These are phyloP conservation scores for Hemithea aestivaria DNA, from an alignment of 2,888 invertebrate species.

Conservation along the genomic window DNA sequence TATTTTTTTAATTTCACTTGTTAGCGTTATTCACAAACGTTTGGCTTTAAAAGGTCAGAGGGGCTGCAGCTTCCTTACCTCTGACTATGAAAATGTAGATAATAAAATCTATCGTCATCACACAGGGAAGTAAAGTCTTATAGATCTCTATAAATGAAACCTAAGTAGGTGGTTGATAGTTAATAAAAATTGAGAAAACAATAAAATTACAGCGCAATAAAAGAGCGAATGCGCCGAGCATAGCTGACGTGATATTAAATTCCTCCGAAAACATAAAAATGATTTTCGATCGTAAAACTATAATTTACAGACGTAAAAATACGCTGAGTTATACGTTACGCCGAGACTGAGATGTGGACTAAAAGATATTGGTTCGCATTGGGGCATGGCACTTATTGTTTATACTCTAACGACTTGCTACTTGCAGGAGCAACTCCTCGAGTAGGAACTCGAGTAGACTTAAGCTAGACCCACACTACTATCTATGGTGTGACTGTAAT, in stretches of 20 bases:
- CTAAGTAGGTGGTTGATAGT: slow-evolving; percentile 73
- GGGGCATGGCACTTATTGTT: slow-evolving; percentile 24
- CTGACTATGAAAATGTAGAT: slow-evolving; percentile 24
- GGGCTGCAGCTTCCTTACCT: not conserved
- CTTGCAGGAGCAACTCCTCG: no score
- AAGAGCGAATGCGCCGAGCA: slow-evolving; percentile 73
- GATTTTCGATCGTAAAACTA: slow-evolving; percentile 79
- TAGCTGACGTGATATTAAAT: slow-evolving; percentile 78
- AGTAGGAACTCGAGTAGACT: no score
- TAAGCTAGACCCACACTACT: no score
- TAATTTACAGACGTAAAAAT: slow-evolving; percentile 80
- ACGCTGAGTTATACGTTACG: slow-evolving; percentile 71
- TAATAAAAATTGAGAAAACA: slow-evolving; percentile 79
- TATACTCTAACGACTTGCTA: slow-evolving; percentile 14
- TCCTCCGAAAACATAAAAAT: slow-evolving; percentile 78
- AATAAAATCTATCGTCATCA: slow-evolving; percentile 6
- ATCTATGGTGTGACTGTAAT: no score
- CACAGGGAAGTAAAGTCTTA: slow-evolving; percentile 45
- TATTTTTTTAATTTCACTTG: no score
- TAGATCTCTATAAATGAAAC: slow-evolving; percentile 52
- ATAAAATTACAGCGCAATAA: slow-evolving; percentile 79
- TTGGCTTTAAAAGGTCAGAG: not conserved
- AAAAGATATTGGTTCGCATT: slow-evolving; percentile 35
- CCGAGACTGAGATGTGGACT: slow-evolving; percentile 42
- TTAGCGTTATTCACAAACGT: no score